Evolutionary conservation across 2,113 vertebrate species (phyloP).

Genomic region (Fukomys damarensis): DNA sequence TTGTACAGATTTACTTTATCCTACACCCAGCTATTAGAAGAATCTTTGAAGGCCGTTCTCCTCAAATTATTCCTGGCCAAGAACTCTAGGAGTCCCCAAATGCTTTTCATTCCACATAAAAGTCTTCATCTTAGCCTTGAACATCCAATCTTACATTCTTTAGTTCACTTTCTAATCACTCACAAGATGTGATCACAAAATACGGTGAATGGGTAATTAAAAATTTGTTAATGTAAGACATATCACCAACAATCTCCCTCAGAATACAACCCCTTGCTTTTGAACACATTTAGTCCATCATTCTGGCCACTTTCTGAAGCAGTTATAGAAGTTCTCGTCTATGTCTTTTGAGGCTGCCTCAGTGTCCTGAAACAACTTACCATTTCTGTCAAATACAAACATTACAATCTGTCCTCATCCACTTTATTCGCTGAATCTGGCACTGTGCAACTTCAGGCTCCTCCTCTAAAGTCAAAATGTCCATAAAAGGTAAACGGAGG

Average conservation of each 20-base stretch:
- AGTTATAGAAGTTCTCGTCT: background rate
- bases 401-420: background rate
- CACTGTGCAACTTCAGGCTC: background rate
- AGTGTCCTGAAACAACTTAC: background rate
- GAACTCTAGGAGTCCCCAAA: background rate
- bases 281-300: background rate
- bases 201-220: background rate
- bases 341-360: background rate
- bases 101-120: slow-evolving; percentile 44
- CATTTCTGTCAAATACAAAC: background rate
- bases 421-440: background rate
- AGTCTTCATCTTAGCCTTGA: background rate
- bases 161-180: background rate
- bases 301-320: background rate
- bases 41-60: background rate
- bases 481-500: background rate
- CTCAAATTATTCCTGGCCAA: background rate
- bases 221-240: background rate
- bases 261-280: background rate
- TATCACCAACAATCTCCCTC: background rate
- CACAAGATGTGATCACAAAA: background rate
- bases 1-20: background rate
- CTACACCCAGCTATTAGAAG: background rate
- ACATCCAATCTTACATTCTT: background rate
- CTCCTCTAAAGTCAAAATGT: background rate